Evolutionary conservation across 2,888 invertebrate genomes (phyloP).

Genomic region (Onchidella celtica): DNA sequence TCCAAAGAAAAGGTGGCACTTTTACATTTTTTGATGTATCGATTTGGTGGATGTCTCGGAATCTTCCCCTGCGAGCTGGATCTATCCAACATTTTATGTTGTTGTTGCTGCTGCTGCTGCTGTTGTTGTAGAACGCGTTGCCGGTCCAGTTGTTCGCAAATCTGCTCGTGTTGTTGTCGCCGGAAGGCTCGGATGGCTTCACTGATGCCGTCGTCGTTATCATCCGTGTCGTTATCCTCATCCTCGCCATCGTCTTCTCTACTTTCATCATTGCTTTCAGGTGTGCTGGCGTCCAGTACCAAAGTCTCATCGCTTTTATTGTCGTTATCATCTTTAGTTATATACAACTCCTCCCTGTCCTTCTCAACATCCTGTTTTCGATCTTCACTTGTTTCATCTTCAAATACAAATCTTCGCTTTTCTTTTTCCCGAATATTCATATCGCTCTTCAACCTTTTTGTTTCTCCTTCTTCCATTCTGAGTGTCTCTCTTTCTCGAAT

Average conservation of each 20-base stretch:
- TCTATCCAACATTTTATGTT: conserved; percentile 29
- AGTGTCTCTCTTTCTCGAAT: no score
- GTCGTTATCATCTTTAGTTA: not conserved
- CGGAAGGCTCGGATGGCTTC: conserved; percentile 35
- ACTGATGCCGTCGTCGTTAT: not conserved
- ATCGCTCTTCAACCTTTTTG: not conserved
- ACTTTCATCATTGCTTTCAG: not conserved
- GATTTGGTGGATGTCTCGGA: conserved; percentile 37
- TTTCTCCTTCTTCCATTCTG: not conserved
- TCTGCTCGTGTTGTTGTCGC: conserved; percentile 27
- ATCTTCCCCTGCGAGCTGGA: conserved; percentile 24
- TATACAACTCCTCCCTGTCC: not conserved
- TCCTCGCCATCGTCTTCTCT: not conserved
- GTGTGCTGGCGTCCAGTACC: not conserved
- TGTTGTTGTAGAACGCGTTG: no score
- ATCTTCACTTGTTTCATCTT: not conserved
- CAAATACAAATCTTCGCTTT: not conserved
- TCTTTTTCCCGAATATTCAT: not conserved
- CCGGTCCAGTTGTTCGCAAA: conserved; percentile 35
- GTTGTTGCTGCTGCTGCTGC: no score
- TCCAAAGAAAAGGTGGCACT: conserved; percentile 93
- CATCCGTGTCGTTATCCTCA: not conserved
- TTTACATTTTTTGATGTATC: conserved; percentile 84
- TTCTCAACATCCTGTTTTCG: not conserved
- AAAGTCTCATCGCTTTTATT: not conserved